These are phyloP conservation scores for Stenopsyche tienmushanensis DNA, from an alignment of 1,140 invertebrate species.

Conservation along the genomic window DNA sequence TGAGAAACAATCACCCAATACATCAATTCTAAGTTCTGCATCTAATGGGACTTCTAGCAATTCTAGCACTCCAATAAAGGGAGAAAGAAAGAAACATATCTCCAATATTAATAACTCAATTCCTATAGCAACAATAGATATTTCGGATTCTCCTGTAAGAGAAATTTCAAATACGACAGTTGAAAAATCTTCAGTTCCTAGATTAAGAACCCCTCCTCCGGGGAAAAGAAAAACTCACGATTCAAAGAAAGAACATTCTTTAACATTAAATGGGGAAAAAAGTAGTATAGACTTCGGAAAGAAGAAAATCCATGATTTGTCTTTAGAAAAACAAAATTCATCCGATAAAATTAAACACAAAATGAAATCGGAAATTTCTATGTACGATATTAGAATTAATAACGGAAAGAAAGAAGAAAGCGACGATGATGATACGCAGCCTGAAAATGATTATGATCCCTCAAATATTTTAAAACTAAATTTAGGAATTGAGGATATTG, in stretches of 20 bases:
- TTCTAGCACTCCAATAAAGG: conserved; percentile 38
- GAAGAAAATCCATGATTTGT: neutral
- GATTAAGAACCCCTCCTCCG: conserved; percentile 39
- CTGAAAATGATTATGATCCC: conserved; percentile 34
- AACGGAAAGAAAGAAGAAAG: conserved; percentile 14
- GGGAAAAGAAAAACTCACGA: conserved; percentile 41
- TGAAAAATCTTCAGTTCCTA: conserved; percentile 43
- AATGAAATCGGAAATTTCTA: neutral
- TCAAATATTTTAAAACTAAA: conserved; percentile 36
- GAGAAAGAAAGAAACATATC: conserved; percentile 28
- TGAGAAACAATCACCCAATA: conserved; percentile 45
- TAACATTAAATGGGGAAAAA: conserved; percentile 31
- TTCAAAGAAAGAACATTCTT: conserved; percentile 15
- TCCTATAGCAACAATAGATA: conserved; percentile 39
- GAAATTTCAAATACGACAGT: conserved; percentile 39
- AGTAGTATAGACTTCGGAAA: neutral
- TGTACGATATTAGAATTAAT: neutral
- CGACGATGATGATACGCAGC: conserved; percentile 12
- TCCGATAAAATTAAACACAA: conserved; percentile 1
- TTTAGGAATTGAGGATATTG: conserved; percentile 29
- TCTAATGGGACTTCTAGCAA: conserved; percentile 24
- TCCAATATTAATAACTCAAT: conserved; percentile 26
- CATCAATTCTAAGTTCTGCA: conserved; percentile 39
- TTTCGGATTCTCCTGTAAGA: conserved; percentile 37
- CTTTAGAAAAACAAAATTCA: conserved; percentile 5